phyloP scores from a whole-genome alignment of 2,113 vertebrate genomes.

The Crotalus horridus region DNA sequence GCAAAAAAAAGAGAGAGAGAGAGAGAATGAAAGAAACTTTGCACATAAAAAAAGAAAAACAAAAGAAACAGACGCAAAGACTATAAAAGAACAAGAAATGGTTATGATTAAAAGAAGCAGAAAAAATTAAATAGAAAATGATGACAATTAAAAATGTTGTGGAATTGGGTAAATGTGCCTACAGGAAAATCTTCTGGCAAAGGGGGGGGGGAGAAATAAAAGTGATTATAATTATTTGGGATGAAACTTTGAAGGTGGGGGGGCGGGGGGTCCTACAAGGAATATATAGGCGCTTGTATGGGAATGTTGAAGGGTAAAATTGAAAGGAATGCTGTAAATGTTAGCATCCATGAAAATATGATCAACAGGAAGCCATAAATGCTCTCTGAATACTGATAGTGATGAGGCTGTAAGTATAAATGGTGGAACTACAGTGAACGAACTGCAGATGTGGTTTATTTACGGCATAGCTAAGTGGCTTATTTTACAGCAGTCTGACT shows the following conservation, averaged over 20 bases:
- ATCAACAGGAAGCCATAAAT: neutral
- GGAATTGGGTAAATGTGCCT: neutral
- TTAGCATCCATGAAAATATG: neutral
- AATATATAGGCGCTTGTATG: neutral
- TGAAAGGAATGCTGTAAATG: neutral
- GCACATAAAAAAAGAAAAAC: neutral
- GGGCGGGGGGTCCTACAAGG: neutral
- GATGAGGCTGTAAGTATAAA: neutral
- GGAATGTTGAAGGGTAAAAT: neutral
- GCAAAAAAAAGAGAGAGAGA: neutral
- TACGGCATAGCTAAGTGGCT: neutral
- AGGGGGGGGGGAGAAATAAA: neutral
- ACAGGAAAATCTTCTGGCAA: neutral
- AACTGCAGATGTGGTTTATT: neutral
- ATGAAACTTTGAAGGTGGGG: neutral
- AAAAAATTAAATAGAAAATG: neutral
- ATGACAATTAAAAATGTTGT: neutral
- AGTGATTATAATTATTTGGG: neutral
- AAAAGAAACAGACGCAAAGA: neutral
- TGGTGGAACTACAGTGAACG: neutral
- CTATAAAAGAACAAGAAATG: neutral
- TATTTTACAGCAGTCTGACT: neutral
- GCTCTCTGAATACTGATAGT: neutral
- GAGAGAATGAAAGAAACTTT: neutral
- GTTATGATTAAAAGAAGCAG: neutral